These are phyloP conservation scores for Eupithecia abbreviata DNA, from an alignment of 2,888 invertebrate species.

Conservation along the genomic window DNA sequence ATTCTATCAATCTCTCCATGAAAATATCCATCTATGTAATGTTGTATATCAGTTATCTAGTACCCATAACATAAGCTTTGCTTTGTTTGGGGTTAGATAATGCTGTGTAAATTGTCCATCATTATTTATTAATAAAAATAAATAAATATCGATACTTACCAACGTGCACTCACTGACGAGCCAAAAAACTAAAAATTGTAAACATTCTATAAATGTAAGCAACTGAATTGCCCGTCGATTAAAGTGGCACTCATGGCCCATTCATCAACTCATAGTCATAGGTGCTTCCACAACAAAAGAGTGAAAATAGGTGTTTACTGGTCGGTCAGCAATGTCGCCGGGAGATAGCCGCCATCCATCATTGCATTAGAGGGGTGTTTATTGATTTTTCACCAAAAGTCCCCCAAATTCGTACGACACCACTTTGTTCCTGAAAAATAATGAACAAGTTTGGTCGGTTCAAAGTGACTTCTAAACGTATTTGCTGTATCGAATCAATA, in stretches of 20 bases:
- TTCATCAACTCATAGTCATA: constrained; percentile 13
- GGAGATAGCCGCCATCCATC: constrained; percentile 76
- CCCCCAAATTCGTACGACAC: constrained; percentile 17
- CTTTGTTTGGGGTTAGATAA: no score
- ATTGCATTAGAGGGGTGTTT: constrained; percentile 74
- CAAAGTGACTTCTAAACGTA: constrained; percentile 30
- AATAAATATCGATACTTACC: no score
- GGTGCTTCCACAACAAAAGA: constrained; percentile 49
- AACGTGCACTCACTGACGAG: neutral
- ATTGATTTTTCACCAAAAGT: constrained; percentile 69
- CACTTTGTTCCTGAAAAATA: constrained; percentile 43
- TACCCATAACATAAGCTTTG: no score
- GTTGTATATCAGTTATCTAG: no score
- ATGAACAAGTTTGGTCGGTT: constrained; percentile 42
- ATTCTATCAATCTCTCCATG: no score
- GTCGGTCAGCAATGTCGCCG: constrained; percentile 69
- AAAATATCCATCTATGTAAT: no score
- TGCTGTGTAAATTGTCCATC: no score
- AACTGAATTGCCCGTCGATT: neutral
- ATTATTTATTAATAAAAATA: no score
- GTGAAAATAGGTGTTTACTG: constrained; percentile 52
- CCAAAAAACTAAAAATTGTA: neutral
- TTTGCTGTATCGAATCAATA: constrained; percentile 32
- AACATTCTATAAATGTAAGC: neutral
- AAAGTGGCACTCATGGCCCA: neutral